phyloP scores from a whole-genome alignment of 2,797 vertebrate species.

The Cetoscarus ocellatus region DNA sequence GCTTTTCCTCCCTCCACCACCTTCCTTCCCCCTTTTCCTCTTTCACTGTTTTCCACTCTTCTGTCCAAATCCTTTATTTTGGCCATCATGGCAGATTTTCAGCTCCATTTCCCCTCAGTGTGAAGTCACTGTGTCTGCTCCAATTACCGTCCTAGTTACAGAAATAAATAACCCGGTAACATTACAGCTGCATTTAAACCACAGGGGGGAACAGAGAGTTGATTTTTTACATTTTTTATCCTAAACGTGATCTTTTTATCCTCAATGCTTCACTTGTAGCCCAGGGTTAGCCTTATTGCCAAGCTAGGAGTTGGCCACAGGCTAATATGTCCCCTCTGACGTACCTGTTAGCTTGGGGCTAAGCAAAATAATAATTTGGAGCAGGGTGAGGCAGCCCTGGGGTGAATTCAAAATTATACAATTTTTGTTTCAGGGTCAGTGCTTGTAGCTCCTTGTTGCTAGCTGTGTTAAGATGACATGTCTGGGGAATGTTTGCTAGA shows the following conservation, averaged over 20 bases:
- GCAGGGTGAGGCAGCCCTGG: slow-evolving; percentile 23
- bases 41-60: slow-evolving; percentile 72
- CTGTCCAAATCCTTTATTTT: slow-evolving; percentile 81
- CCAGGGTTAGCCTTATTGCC: slow-evolving; percentile 38
- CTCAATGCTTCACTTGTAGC: slow-evolving; percentile 39
- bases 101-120: slow-evolving; percentile 82
- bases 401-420: slow-evolving; percentile 26
- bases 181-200: slow-evolving; percentile 71
- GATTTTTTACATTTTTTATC: slow-evolving; percentile 62
- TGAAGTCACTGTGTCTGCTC: slow-evolving; percentile 81
- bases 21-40: slow-evolving; percentile 45
- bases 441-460: slow-evolving; percentile 10
- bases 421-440: slow-evolving; percentile 19
- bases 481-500: too few relatives aligned
- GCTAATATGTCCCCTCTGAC: slow-evolving; percentile 38
- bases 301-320: slow-evolving; percentile 41
- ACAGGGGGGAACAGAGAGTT: slow-evolving; percentile 30
- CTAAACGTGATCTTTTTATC: slow-evolving; percentile 71
- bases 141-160: slow-evolving; percentile 78
- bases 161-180: slow-evolving; percentile 76
- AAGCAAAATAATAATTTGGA: slow-evolving; percentile 25
- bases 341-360: slow-evolving; percentile 53
- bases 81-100: slow-evolving; percentile 79
- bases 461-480: background rate
- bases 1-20: slow-evolving; percentile 52